Base-by-base conservation (phyloP, 1,140 invertebrate genomes). In the Elysia chlorotica region DNA sequence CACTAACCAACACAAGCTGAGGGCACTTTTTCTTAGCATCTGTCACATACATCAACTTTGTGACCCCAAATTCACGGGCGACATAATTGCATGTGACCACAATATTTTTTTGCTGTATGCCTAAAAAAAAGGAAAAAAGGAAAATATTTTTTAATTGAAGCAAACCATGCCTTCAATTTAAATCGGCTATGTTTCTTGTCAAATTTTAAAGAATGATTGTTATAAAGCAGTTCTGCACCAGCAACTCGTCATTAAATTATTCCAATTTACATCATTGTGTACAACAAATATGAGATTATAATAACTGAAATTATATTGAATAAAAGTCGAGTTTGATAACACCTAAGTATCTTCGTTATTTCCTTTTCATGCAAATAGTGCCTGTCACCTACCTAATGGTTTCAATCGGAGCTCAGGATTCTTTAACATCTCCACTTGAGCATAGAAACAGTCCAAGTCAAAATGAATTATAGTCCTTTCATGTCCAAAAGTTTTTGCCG, bases 401-500 rank as follows among this genome's bases (percentile, higher is more conserved):
- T 82, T 80, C 30, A 75, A 63, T 67, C 77, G 71, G 1, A 84
- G 74, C 6, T 76, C 56, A 67, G 83, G 81, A 61, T 84, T 82
- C 38, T 78, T 72, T 2, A 84, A 73, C 83, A 84, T 84, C 70
- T 84, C 83, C 48, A 84, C 83, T 61, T 84, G 83, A 28, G 83
- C 83, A 77, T 84, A 84, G 54, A 84, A 84, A 71, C 83, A 84
- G 69, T 84, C 83, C 37, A 83, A 79, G 67, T 84, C 83, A 67
- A 84, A 81, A 56, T 84, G 83, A 10, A 84, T 72, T 10, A 84
- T 79, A 23, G 78, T 80, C 54, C 79, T n/a, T 0, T 31, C 38
- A 53, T 71, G 71, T 35, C 33, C 63, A n/a, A n/a, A n/a, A n/a
- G n/a, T n/a, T n/a, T n/a, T n/a, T n/a, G n/a, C n/a, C n/a, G n/a